A percentile compares a stretch with the other conserved stretches of the same genome.
These are phyloP conservation scores for Microctonus brassicae DNA, from an alignment of 2,888 invertebrate species.

Conservation along the genomic window DNA sequence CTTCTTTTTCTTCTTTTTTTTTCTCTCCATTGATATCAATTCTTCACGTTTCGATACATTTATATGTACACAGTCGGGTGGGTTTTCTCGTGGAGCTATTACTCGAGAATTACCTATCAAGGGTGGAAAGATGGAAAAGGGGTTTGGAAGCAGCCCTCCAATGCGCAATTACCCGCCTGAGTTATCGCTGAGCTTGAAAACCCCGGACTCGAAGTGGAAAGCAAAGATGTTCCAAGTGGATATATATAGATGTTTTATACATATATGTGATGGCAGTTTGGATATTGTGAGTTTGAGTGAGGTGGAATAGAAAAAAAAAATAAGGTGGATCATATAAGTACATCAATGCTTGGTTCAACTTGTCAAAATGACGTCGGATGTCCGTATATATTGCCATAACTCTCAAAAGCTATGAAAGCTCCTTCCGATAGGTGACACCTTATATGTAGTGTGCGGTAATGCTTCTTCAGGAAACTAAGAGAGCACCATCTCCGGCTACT, in stretches of 20 bases:
- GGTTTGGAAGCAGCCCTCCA: background rate
- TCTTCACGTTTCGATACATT: background rate
- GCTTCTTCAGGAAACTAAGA: background rate
- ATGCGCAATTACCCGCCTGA: background rate
- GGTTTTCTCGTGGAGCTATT: background rate
- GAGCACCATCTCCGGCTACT: background rate
- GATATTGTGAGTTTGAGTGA: too few relatives aligned
- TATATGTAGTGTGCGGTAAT: background rate
- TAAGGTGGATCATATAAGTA: background rate
- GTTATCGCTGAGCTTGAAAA: background rate
- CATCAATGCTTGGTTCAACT: background rate
- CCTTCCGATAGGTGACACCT: background rate
- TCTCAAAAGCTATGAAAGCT: background rate
- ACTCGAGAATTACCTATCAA: background rate
- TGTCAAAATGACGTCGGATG: background rate
- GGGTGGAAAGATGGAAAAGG: background rate
- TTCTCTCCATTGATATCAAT: background rate
- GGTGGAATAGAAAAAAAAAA: background rate
- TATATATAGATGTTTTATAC: too few relatives aligned
- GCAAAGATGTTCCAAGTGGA: background rate
- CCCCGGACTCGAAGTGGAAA: background rate
- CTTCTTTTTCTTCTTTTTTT: too few relatives aligned
- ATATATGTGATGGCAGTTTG: background rate
- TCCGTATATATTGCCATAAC: background rate
- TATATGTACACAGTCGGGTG: background rate